Conservation (phyloP, 2,797 vertebrate species). For the Monodelphis domestica region DNA sequence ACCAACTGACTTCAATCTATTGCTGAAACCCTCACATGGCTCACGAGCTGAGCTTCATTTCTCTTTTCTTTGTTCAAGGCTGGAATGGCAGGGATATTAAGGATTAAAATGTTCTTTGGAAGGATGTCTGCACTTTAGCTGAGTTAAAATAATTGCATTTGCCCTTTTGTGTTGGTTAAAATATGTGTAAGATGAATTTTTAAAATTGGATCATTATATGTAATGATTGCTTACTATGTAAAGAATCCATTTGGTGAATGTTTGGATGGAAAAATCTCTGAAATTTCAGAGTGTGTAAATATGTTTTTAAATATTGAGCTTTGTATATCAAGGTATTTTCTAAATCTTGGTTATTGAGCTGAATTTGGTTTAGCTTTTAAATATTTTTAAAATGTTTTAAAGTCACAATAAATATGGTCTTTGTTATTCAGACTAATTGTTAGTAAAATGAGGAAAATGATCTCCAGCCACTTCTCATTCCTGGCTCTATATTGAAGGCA, state of each 20-base stretch:
- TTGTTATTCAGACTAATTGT: background rate
- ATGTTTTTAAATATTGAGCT: background rate
- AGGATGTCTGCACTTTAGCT: background rate
- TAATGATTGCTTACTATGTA: background rate
- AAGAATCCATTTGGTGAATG: background rate
- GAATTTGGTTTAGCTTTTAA: too few relatives aligned
- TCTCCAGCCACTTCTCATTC: background rate
- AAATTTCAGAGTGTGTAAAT: background rate
- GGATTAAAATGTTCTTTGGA: conserved; percentile 5
- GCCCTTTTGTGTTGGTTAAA: conserved; percentile 21
- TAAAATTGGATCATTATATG: background rate
- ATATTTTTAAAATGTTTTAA: background rate
- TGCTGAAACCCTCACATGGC: background rate
- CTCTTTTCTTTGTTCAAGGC: background rate
- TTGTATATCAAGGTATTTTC: background rate
- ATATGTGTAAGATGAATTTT: background rate
- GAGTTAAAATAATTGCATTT: background rate
- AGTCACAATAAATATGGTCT: background rate
- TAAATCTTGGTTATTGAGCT: background rate
- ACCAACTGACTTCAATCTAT: background rate
- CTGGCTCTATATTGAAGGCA: background rate
- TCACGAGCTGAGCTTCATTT: background rate
- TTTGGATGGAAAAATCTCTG: background rate
- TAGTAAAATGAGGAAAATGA: background rate
- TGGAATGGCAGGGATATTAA: background rate